These are phyloP conservation scores for Phenacoccus solenopsis DNA, from an alignment of 1,140 invertebrate species.

Conservation along the genomic window DNA sequence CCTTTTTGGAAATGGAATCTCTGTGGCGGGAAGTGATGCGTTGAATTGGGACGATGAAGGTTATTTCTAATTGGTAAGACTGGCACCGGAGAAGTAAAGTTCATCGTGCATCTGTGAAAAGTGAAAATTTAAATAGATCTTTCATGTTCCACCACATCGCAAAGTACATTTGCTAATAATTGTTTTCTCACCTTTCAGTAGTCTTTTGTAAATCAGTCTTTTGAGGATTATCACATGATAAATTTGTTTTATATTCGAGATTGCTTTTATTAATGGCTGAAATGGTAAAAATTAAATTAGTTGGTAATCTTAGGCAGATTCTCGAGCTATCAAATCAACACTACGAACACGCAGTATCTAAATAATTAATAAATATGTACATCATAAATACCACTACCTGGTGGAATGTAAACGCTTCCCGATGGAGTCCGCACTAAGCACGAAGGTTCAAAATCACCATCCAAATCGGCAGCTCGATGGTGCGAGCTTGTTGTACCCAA, in stretches of 20 bases:
- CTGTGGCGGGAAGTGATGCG: conserved; percentile 47
- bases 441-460: conserved; percentile 77
- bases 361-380: too few species aligned
- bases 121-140: too few species aligned
- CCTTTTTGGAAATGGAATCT: conserved; percentile 80
- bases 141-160: too few species aligned
- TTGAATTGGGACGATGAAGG: conserved; percentile 44
- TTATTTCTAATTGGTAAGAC: conserved; percentile 61
- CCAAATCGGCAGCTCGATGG: conserved; percentile 29
- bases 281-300: conserved; percentile 26
- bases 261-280: conserved; percentile 76
- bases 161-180: too few species aligned
- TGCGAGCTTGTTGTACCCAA: conserved; percentile 41
- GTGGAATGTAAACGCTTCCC: conserved; percentile 84
- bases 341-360: not conserved
- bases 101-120: not conserved
- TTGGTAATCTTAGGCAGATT: not conserved
- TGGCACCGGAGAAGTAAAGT: conserved; percentile 36
- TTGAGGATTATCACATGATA: conserved; percentile 66
- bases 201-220: conserved; percentile 51
- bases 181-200: conserved; percentile 50
- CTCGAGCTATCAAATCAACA: not conserved
- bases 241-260: conserved; percentile 76
- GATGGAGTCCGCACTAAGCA: conserved; percentile 79
- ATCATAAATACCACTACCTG: conserved; percentile 41